A percentile compares a stretch with the other conserved stretches of the same genome.
Evolutionary conservation across 1,140 invertebrate species (phyloP).

Genomic region (Gryllus bimaculatus): DNA sequence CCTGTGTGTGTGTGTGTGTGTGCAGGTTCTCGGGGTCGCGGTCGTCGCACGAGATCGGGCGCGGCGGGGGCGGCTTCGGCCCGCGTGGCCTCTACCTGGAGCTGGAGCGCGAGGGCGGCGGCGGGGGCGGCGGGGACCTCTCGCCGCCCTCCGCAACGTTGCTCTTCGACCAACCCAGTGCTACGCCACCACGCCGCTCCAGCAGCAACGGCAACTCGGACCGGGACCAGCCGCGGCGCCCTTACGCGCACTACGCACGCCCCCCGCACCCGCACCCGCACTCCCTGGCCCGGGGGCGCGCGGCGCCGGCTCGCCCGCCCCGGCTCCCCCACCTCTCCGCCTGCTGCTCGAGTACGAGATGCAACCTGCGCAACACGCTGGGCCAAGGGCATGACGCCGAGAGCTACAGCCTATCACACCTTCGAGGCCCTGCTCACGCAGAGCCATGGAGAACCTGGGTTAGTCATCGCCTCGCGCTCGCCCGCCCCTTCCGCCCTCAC

Average conservation of each 20-base stretch:
- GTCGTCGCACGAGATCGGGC: slow-evolving; percentile 54
- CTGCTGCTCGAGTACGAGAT: slow-evolving; percentile 89
- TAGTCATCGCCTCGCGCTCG: slow-evolving; percentile 28
- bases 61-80: slow-evolving; percentile 33
- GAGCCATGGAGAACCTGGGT: slow-evolving; percentile 92
- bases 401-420: slow-evolving; percentile 85
- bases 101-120: slow-evolving; percentile 58
- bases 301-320: slow-evolving; percentile 45
- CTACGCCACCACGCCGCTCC: slow-evolving; percentile 83
- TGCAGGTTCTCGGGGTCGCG: slow-evolving; percentile 37
- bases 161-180: slow-evolving; percentile 89
- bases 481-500: no score
- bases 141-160: slow-evolving; percentile 81
- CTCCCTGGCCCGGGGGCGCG: background rate
- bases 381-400: slow-evolving; percentile 92
- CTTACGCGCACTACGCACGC: slow-evolving; percentile 38
- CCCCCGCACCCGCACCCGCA: background rate
- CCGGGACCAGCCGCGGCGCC: slow-evolving; percentile 59
- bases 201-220: slow-evolving; percentile 84
- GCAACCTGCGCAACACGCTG: slow-evolving; percentile 83
- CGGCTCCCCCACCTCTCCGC: slow-evolving; percentile 76
- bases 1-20: background rate
- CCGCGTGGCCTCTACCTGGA: slow-evolving; percentile 65
- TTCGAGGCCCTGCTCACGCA: slow-evolving; percentile 86
- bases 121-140: slow-evolving; percentile 51